A percentile compares a stretch with the other conserved stretches of the same genome.
Conservation (phyloP, 2,113 vertebrate genomes). For the Hippopotamus amphibius region DNA sequence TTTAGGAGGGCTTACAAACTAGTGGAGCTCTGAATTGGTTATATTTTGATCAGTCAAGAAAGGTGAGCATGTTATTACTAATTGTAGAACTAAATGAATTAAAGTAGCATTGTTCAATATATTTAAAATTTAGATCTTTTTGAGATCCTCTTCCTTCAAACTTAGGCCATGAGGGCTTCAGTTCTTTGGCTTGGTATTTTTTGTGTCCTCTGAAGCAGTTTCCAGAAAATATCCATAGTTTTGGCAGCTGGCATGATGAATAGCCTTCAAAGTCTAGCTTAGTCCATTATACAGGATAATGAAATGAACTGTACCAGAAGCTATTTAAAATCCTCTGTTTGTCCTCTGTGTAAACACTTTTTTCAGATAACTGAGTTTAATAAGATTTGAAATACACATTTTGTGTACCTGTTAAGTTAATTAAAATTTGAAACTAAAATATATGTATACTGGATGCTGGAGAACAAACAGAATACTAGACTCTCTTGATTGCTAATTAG, state of each 20-base stretch:
- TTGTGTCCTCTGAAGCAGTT: background rate
- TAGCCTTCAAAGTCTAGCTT: background rate
- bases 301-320: constrained; percentile 5
- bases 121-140: background rate
- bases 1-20: background rate
- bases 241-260: background rate
- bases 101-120: background rate
- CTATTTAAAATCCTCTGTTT: constrained; percentile 66
- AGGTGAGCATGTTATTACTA: background rate
- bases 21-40: background rate
- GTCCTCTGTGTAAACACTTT: constrained; percentile 18
- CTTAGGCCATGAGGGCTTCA: background rate
- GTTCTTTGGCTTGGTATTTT: background rate
- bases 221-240: background rate
- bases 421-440: constrained; percentile 48
- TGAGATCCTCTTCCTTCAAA: background rate
- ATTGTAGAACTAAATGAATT: background rate
- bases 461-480: background rate
- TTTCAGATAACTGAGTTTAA: constrained; percentile 22
- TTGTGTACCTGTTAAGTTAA: constrained; percentile 64
- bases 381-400: constrained; percentile 55
- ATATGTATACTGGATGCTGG: background rate
- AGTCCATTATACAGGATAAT: background rate
- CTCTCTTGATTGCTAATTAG: background rate
- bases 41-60: background rate